phyloP scores from a whole-genome alignment of 2,888 invertebrate genomes.

The Eurytoma californica region DNA sequence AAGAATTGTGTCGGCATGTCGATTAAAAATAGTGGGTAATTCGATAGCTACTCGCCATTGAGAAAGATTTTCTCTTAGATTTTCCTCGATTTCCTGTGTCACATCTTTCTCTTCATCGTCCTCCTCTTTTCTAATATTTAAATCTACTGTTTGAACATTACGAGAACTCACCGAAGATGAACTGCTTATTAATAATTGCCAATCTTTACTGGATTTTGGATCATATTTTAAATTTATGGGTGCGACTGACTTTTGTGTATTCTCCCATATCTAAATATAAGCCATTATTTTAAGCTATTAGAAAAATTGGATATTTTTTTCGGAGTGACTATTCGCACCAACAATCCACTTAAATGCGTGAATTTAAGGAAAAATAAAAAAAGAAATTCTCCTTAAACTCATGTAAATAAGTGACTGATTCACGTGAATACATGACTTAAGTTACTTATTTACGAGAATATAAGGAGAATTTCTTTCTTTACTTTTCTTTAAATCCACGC shows the following conservation, averaged over 20 bases:
- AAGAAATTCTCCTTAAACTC: too few species aligned
- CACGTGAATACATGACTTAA: too few species aligned
- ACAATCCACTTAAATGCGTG: too few species aligned
- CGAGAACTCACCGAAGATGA: conserved; percentile 58
- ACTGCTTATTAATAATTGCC: conserved; percentile 65
- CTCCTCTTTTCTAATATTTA: conserved; percentile 59
- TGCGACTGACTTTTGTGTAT: conserved; percentile 66
- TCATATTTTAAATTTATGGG: conserved; percentile 68
- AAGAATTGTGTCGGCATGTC: conserved; percentile 68
- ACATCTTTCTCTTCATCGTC: conserved; percentile 59
- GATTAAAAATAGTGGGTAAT: conserved; percentile 69
- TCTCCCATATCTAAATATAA: conserved; percentile 70
- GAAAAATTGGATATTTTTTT: neutral
- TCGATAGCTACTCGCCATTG: conserved; percentile 67
- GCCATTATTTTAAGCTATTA: neutral
- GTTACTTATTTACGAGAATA: too few species aligned
- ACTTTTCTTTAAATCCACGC: too few species aligned
- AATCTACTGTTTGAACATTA: conserved; percentile 64
- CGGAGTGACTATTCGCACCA: too few species aligned
- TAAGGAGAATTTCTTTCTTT: too few species aligned
- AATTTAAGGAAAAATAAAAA: too few species aligned
- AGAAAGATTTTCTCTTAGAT: conserved; percentile 66
- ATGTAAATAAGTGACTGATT: too few species aligned
- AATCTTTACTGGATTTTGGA: conserved; percentile 67
- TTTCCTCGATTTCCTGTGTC: conserved; percentile 64